Base-by-base conservation (phyloP, 2,888 invertebrate genomes). In the Andrena dorsata region DNA sequence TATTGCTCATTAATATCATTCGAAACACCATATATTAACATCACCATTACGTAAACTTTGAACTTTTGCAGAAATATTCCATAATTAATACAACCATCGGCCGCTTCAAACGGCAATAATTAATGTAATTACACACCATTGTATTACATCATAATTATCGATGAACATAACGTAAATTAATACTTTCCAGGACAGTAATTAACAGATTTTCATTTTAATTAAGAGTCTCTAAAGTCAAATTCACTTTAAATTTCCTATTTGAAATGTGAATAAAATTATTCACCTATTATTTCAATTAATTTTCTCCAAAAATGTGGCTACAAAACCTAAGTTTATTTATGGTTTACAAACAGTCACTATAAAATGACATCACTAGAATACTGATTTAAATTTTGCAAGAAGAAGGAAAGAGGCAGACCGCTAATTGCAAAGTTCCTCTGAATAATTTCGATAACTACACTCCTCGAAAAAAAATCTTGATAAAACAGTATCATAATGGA, bases 1-100 rank as follows among this genome's bases (percentile, higher is more conserved):
- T 41, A 41, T 16, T 16, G 13, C 41, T 41, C 41, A 1, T 16
- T 41, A 41, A 16, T 41, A 41, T 41, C 41, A 41, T 13, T 41
- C 13, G 41, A 41, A 13, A 41, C 41, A 41, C 13, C 41, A 41
- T 41, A 41, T 5, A 16, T 16, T 26, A 23, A 56, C 10, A 56
- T 56, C 26, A 41, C 5, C 41, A 41, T 41, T 23, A 56, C 56
- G 10, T 51, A 23, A 26, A 8, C 26, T 26, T 23, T 23, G 23
- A 56, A 26, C 10, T 56, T 56, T 56, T n/a, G 20, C 53, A 8
- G 53, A 23, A 56, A 26, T 49, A n/a, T 4, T 13, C 6, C 53
- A 10, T 51, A 63, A 66, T 74, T 66, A 58, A 76, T 64, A 76
- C 20, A 32, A 20, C 2, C 30, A 10, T 8, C 13, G 20, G 26